Conservation (phyloP, 2,113 vertebrate genomes). For the Proterorhinus semilunaris region DNA sequence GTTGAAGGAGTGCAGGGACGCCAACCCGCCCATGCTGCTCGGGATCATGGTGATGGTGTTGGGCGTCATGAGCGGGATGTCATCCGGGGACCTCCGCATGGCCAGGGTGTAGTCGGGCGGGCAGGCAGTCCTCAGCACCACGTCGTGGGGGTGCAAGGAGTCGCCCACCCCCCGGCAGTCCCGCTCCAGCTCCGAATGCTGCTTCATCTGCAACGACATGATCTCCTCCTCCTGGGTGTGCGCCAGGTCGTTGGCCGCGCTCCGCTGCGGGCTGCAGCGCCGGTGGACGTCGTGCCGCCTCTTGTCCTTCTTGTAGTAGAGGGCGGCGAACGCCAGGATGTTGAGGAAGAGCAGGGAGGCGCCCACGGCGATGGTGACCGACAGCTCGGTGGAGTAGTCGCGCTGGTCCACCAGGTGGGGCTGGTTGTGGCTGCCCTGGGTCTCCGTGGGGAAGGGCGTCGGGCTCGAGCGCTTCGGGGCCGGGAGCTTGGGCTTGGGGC, state of each 20-base stretch:
- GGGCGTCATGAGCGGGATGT: slow-evolving; percentile 98
- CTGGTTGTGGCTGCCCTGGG: slow-evolving; percentile 91
- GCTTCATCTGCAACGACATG: slow-evolving; percentile 99
- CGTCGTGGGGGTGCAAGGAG: slow-evolving; percentile 93
- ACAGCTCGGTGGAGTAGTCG: slow-evolving; percentile 97
- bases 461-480: slow-evolving; percentile 84
- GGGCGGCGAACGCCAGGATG: slow-evolving; percentile 94
- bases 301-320: slow-evolving; percentile 99
- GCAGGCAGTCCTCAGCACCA: slow-evolving; percentile 96
- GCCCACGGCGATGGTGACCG: slow-evolving; percentile 95
- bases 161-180: slow-evolving; percentile 83
- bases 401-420: slow-evolving; percentile 95
- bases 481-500: slow-evolving; percentile 86
- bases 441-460: slow-evolving; percentile 91
- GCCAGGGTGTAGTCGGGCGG: slow-evolving; percentile 98
- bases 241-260: slow-evolving; percentile 89
- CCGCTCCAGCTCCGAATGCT: slow-evolving; percentile 96
- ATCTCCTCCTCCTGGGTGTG: slow-evolving; percentile 99
- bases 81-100: slow-evolving; percentile 97
- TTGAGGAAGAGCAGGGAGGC: slow-evolving; percentile 97
- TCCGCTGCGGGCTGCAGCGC: slow-evolving; percentile 94
- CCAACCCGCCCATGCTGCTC: slow-evolving; percentile 94
- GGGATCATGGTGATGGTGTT: slow-evolving; percentile 99
- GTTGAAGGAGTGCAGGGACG: slow-evolving; percentile 94
- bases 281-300: slow-evolving; percentile 93